Base-by-base conservation (phyloP, 2,113 vertebrate species). In the Xiphophorus hellerii region DNA sequence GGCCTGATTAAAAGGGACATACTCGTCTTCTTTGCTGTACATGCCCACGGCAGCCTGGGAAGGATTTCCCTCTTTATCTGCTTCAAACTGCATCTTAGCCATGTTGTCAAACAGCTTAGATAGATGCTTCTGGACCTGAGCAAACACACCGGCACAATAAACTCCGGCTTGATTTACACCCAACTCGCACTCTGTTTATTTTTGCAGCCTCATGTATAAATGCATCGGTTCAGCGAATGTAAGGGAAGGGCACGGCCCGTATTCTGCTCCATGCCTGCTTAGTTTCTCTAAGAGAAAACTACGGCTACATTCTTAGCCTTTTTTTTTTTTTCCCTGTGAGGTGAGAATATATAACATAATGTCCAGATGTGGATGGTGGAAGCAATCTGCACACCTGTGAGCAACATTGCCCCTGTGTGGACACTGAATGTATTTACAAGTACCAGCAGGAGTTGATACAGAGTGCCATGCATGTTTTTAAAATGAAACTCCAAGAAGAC, bases 81-180 rank as follows among this genome's bases (percentile, higher is more conserved):
- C 61, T 83, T 96, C 93, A 89, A 98, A 98, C 54, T 88, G 89
- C 95, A 99, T 92, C 91, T 93, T 96, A 13, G 95, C 94, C 93
- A 96, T 95, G 84, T 94, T 99, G 95, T 99, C 97, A 78, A 99
- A 99, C 67, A 99, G 95, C 88, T 99, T 99, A 77, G 96, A 94
- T 81, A 99, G 96, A 88, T 99, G 98, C 39, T 90, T 95, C 71
- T 98, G 96, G 85, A 97, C 96, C 98, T 98, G 80, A 35, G 65
- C 77, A 87, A 65, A 88, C 13, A 78, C 35, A 84, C 37, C 76
- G 28, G 77, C 17, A 58, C 51, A 58, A 58, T 58, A 10, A 58
- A n/a, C 51, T 58, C 51, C 9, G 8, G 51, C 25, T n/a, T 58
- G 51, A 58, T 58, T 58, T 58, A 58, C 51, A 35, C 22, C 2